Conservation (phyloP, 1,140 invertebrate species). For the Halesus radiatus region DNA sequence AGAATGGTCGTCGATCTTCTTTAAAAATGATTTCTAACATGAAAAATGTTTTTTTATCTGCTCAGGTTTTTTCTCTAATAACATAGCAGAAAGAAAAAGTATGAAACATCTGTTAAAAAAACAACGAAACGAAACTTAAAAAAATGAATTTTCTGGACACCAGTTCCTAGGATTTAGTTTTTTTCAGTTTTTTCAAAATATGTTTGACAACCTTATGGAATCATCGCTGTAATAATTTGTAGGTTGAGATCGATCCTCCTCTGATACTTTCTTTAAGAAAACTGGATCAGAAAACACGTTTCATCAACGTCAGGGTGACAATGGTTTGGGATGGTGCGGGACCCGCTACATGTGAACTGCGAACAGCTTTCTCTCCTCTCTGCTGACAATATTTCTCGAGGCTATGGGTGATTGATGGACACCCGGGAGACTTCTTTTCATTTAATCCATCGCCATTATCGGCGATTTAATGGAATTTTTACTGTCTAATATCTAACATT, state of each 20-base stretch:
- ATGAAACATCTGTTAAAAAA: no score
- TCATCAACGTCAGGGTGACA: constrained; percentile 55
- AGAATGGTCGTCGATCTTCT: no score
- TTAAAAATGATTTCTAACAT: no score
- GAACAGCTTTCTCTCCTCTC: background rate
- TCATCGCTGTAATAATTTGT: background rate
- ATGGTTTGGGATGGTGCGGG: constrained; percentile 45
- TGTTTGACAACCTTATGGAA: no score
- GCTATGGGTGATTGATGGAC: constrained; percentile 10
- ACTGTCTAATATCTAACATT: no score
- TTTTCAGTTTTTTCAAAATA: no score
- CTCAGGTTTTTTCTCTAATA: no score
- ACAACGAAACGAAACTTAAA: no score
- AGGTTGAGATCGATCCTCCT: background rate
- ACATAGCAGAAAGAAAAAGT: no score
- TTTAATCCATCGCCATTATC: background rate
- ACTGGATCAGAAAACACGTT: constrained; percentile 51
- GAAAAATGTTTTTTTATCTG: no score
- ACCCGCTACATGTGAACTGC: background rate
- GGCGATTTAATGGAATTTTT: background rate
- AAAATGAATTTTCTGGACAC: no score
- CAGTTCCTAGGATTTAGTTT: no score
- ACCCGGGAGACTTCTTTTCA: constrained; percentile 33
- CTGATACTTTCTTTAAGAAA: constrained; percentile 41
- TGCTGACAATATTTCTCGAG: constrained; percentile 18